Base-by-base conservation (phyloP, 92 coral and sea anemone species). In the Epizoanthus illoricatus region DNA sequence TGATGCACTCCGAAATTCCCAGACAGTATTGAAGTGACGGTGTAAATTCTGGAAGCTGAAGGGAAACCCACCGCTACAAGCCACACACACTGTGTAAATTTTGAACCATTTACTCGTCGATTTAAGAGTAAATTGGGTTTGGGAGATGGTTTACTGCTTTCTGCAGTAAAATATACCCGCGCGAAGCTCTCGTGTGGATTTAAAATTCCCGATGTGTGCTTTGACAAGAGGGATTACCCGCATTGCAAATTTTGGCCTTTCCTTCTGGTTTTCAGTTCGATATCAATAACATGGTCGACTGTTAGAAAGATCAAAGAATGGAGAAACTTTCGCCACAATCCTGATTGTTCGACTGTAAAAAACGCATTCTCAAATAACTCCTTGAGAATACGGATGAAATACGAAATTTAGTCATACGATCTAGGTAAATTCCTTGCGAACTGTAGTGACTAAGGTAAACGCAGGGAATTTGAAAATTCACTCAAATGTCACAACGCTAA, bases 51-150 rank as follows among this genome's bases (percentile, higher is more conserved):
- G 89, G 64, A 79, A 55, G 65, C 92, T 87, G 81, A 92, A 92
- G 97, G 97, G 75, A 92, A 92, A 92, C 93, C 97, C 97, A 87
- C 80, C 85, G 88, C 62, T 68, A 56, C 75, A 85, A 65, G 71
- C 97, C 84, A 85, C 88, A 90, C 81, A 91, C 71, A 78, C 59
- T 62, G 82, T 62, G 82, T 78, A 76, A 63, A 78, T 78, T 84
- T 72, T 62, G 69, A 84, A 72, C 76, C 59, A 72, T 84, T 54
- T 20, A 17, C 24, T 23, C 79, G 47, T 33, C 59, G 62, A 73
- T 12, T 78, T 62, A 13, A 23, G 7, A n/a, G 19, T 21, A 36
- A 45, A 52, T 58, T 78, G 19, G 36, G 11, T 78, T 78, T 41
- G 59, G 43, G 52, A 64, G 43, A 6, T 6, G 21, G 21, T 62